Evolutionary conservation across 1,140 invertebrate genomes (phyloP).

Genomic region (Gonatopus flavifemur): DNA sequence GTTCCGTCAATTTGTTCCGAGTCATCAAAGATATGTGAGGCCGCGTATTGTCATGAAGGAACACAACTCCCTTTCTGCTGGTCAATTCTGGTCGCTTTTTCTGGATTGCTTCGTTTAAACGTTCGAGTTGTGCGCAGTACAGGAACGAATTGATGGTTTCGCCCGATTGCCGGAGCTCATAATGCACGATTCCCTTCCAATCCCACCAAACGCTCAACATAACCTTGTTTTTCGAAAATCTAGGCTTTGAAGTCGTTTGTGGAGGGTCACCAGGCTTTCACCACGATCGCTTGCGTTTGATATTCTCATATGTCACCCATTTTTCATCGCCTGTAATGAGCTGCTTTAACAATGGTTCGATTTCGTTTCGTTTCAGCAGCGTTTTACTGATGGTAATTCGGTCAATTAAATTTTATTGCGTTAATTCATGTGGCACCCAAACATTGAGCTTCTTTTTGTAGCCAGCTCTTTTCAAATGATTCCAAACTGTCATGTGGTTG

Average conservation of each 20-base stretch:
- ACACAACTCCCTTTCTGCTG: not conserved
- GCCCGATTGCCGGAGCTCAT: constrained; percentile 14
- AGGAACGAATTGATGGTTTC: constrained; percentile 16
- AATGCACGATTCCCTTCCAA: constrained; percentile 18
- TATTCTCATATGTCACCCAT: constrained; percentile 9
- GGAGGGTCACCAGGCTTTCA: not conserved
- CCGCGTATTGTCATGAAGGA: not conserved
- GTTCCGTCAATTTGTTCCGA: constrained; percentile 34
- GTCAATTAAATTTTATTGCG: constrained; percentile 7
- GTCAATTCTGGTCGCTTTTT: constrained; percentile 7
- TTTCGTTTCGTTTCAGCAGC: constrained; percentile 26
- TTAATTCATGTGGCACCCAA: constrained; percentile 6
- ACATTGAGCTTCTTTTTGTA: constrained; percentile 4
- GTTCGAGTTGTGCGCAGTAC: constrained; percentile 18
- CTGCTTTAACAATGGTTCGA: constrained; percentile 19
- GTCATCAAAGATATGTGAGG: constrained; percentile 14
- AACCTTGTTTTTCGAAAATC: constrained; percentile 10
- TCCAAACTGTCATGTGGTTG: too few species aligned
- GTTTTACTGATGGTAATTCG: not conserved
- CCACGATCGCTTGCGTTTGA: constrained; percentile 5
- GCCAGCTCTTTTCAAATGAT: constrained; percentile 2
- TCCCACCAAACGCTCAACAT: not conserved
- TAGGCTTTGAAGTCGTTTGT: constrained; percentile 18
- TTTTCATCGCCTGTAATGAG: constrained; percentile 26
- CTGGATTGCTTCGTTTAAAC: constrained; percentile 17